These are phyloP conservation scores for Piaya cayana DNA, from an alignment of 2,113 vertebrate genomes.

Conservation along the genomic window DNA sequence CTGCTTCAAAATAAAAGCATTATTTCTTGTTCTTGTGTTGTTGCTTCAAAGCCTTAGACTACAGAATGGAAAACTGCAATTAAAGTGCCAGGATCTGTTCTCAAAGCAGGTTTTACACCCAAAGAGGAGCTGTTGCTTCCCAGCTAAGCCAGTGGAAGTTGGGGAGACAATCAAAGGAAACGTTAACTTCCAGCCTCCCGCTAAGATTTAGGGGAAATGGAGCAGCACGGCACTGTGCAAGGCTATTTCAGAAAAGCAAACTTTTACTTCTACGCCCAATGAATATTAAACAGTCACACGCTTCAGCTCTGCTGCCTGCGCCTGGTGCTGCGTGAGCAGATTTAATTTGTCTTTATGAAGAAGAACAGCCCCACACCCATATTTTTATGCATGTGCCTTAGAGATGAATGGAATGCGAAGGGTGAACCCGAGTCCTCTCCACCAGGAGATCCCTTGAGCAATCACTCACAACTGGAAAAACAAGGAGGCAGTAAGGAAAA, in stretches of 20 bases:
- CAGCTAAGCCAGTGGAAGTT: neutral
- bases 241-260: neutral
- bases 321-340: neutral
- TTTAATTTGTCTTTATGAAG: neutral
- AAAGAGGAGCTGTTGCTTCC: neutral
- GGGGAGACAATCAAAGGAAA: neutral
- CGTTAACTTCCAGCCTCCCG: neutral
- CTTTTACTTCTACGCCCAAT: neutral
- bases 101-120: neutral
- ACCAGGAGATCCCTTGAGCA: neutral
- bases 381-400: neutral
- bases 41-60: neutral
- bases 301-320: neutral
- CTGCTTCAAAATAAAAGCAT: neutral
- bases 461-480: neutral
- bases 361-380: neutral
- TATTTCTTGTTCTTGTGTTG: neutral
- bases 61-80: neutral
- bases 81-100: neutral
- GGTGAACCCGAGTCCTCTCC: neutral
- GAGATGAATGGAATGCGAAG: neutral
- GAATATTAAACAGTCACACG: conserved; percentile 19
- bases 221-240: neutral
- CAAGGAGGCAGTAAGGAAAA: neutral
- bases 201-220: neutral